These are phyloP conservation scores for Brachionus rotundiformis DNA, from an alignment of 1,140 invertebrate species.

Conservation along the genomic window DNA sequence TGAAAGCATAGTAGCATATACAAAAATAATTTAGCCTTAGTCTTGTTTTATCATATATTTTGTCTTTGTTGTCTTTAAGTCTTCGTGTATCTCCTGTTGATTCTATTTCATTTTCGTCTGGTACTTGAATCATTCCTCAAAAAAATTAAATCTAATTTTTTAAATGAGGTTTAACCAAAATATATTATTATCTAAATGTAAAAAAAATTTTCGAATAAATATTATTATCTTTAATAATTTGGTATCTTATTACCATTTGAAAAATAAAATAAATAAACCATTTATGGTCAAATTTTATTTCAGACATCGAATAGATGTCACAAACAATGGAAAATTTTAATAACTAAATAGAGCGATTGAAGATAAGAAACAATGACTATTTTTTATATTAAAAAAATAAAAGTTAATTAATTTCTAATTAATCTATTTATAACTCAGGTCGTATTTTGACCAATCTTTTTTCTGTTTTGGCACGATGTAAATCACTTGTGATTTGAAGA, in stretches of 20 bases:
- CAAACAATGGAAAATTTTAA: not conserved
- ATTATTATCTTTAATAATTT: not conserved
- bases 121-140: not conserved
- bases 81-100: not conserved
- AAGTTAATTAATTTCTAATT: too few species aligned
- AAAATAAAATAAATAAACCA: not conserved
- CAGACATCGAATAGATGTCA: not conserved
- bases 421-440: not conserved
- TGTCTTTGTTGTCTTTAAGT: not conserved
- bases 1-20: constrained; percentile 33
- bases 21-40: constrained; percentile 12
- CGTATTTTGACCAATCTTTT: constrained; percentile 9
- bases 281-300: not conserved
- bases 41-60: not conserved
- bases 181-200: not conserved
- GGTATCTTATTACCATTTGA: constrained; percentile 21
- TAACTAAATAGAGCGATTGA: not conserved
- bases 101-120: not conserved
- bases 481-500: constrained; percentile 19
- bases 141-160: too few species aligned
- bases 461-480: constrained; percentile 26
- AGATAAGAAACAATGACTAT: not conserved
- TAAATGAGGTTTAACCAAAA: not conserved
- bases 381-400: too few species aligned
- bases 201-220: not conserved